Percentiles rank a stretch among this genome's conserved stretches.
Conservation (phyloP, 2,888 invertebrate species). For the Caenorhabditis panamensis region DNA sequence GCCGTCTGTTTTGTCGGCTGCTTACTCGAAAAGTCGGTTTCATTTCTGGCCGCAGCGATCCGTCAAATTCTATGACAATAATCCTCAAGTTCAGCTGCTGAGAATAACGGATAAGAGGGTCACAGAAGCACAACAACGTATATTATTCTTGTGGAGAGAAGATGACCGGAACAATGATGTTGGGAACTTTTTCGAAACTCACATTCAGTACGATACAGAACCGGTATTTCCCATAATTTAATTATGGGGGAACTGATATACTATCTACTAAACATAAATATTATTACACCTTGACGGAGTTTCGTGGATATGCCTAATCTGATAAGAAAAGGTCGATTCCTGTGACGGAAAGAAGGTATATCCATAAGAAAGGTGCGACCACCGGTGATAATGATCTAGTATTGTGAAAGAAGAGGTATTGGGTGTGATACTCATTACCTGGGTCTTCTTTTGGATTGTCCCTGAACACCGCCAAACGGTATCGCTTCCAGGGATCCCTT, state of each 20-base stretch:
- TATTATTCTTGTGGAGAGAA: neutral
- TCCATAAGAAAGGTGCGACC: conserved; percentile 43
- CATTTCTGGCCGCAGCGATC: conserved; percentile 22
- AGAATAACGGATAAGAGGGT: conserved; percentile 8
- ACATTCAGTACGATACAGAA: too few species aligned
- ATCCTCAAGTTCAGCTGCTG: conserved; percentile 50
- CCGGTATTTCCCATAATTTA: neutral
- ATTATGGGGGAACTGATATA: conserved; percentile 14
- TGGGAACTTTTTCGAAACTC: too few species aligned
- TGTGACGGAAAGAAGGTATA: neutral
- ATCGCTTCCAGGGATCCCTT: neutral
- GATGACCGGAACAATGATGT: neutral
- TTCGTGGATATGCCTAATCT: neutral
- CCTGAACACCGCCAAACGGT: neutral
- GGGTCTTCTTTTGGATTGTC: neutral
- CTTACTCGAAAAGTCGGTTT: conserved; percentile 9
- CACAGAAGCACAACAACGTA: conserved; percentile 15
- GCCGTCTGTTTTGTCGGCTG: conserved; percentile 14
- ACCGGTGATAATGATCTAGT: conserved; percentile 6
- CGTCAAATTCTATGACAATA: conserved; percentile 47
- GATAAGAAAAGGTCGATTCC: neutral
- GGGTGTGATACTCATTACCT: conserved; percentile 19
- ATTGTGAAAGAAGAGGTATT: neutral
- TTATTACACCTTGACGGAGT: conserved; percentile 38
- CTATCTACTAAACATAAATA: conserved; percentile 23